phyloP scores from a whole-genome alignment of 2,113 vertebrate species.

The Raja brachyura region DNA sequence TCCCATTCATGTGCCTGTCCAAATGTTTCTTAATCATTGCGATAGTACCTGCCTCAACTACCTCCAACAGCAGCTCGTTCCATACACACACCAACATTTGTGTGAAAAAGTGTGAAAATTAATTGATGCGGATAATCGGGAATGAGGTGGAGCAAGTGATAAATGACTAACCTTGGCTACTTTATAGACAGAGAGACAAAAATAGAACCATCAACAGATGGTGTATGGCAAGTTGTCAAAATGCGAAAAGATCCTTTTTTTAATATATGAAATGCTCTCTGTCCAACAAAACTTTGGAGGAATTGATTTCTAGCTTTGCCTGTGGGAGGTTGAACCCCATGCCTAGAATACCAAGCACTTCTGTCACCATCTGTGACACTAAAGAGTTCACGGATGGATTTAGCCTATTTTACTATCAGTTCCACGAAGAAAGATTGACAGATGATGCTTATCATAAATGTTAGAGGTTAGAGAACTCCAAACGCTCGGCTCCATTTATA shows the following conservation, averaged over 20 bases:
- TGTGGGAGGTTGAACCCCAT: slow-evolving; percentile 24
- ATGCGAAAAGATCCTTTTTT: background rate
- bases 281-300: background rate
- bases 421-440: background rate
- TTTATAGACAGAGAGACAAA: background rate
- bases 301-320: background rate
- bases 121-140: background rate
- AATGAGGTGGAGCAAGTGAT: background rate
- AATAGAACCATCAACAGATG: slow-evolving; percentile 20
- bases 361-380: background rate
- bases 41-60: too few relatives aligned
- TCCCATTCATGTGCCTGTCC: too few relatives aligned
- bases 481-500: background rate
- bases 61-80: too few relatives aligned
- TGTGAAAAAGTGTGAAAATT: background rate
- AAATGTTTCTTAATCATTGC: too few relatives aligned
- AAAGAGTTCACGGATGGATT: background rate
- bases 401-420: background rate
- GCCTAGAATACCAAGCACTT: background rate
- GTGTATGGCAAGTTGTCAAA: background rate
- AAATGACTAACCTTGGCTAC: background rate
- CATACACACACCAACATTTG: too few relatives aligned
- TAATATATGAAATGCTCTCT: background rate
- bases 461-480: background rate
- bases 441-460: slow-evolving; percentile 4